Conservation (phyloP, 2,888 invertebrate genomes). For the Idaea dimidiata region DNA sequence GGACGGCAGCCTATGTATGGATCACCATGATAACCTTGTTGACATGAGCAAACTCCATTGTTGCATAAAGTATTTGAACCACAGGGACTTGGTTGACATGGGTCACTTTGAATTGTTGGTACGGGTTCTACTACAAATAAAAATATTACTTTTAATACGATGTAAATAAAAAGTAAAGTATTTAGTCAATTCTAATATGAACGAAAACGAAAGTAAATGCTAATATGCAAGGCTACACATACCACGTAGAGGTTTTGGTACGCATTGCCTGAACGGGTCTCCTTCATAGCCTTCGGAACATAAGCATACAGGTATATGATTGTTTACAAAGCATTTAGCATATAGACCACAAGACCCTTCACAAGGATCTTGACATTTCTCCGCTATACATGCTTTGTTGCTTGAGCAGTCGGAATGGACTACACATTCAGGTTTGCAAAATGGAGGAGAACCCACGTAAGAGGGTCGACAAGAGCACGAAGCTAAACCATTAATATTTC, state of each 20-base stretch:
- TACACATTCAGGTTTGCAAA: conserved; percentile 84
- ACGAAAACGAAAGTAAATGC: no score
- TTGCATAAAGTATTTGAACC: conserved; percentile 82
- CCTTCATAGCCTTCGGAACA: conserved; percentile 85
- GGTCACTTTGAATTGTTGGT: conserved; percentile 55
- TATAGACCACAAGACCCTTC: conserved; percentile 85
- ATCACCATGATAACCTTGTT: conserved; percentile 83
- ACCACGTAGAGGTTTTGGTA: conserved; percentile 76
- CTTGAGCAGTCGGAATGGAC: conserved; percentile 84
- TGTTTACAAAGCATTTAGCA: conserved; percentile 84
- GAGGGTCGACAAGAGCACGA: conserved; percentile 86
- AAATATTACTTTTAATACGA: background rate
- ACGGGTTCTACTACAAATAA: conserved; percentile 41
- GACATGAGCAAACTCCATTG: conserved; percentile 82
- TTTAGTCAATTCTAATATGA: background rate
- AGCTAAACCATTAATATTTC: conserved; percentile 84
- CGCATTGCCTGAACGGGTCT: conserved; percentile 85
- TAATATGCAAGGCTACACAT: conserved; percentile 14
- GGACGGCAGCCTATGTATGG: conserved; percentile 85
- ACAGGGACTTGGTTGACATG: conserved; percentile 84
- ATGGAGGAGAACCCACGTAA: conserved; percentile 84
- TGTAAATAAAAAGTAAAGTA: background rate
- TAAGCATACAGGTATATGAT: conserved; percentile 87
- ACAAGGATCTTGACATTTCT: conserved; percentile 86
- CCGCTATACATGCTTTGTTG: conserved; percentile 83